Percentiles rank a stretch among this genome's conserved stretches.
Conservation (phyloP, 2,888 invertebrate genomes). For the Mechanitis messenoides region DNA sequence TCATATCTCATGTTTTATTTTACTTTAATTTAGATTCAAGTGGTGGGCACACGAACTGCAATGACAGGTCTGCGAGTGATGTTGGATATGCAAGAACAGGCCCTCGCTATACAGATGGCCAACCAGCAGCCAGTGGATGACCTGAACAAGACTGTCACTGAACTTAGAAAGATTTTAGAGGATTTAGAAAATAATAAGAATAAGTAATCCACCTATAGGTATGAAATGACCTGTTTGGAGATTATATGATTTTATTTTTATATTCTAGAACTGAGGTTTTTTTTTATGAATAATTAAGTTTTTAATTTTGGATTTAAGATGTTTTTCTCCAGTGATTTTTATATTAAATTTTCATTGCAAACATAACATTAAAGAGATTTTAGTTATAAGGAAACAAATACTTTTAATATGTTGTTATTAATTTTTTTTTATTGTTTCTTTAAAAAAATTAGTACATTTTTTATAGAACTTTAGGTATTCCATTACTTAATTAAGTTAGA, state of each 20-base stretch:
- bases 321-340: not conserved
- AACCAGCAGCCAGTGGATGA: conserved; percentile 30
- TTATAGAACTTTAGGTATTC: too few species aligned
- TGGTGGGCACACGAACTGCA: conserved; percentile 34
- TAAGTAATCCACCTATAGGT: not conserved
- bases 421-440: too few species aligned
- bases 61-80: conserved; percentile 40
- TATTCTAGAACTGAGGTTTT: too few species aligned
- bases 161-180: conserved; percentile 29
- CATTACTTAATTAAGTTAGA: too few species aligned
- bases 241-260: too few species aligned
- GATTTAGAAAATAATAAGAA: conserved; percentile 23
- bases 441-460: too few species aligned
- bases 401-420: conserved; percentile 2
- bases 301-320: too few species aligned
- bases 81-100: conserved; percentile 39
- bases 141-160: conserved; percentile 28
- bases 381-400: not conserved
- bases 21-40: conserved; percentile 36
- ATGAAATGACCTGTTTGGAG: too few species aligned
- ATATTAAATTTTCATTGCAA: not conserved
- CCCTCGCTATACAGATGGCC: conserved; percentile 15
- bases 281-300: too few species aligned
- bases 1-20: not conserved
- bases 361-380: not conserved